Evolutionary conservation across 2,888 invertebrate genomes (phyloP).

Genomic region (Ormyrus pomaceus): DNA sequence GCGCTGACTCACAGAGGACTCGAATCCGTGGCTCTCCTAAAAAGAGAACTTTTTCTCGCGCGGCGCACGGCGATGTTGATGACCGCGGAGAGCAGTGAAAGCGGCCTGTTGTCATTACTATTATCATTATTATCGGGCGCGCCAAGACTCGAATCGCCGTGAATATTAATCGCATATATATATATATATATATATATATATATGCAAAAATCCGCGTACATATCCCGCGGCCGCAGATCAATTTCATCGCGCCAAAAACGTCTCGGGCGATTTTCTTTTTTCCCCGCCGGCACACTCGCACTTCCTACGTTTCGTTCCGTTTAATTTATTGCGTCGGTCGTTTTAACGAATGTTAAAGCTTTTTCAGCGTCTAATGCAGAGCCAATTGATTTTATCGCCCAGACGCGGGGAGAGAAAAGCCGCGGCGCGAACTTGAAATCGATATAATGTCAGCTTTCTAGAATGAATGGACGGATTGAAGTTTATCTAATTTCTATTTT

Average conservation of each 20-base stretch:
- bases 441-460: constrained; percentile 1
- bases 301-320: background rate
- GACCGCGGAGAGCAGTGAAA: constrained; percentile 33
- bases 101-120: background rate
- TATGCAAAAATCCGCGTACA: background rate
- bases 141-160: no score
- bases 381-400: constrained; percentile 5
- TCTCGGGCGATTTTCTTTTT: background rate
- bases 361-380: no score
- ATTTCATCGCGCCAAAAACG: background rate
- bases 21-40: background rate
- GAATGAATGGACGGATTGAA: background rate
- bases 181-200: no score
- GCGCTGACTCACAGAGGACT: no score
- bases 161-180: no score
- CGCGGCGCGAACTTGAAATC: background rate
- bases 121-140: no score
- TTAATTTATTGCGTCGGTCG: constrained; percentile 1
- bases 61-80: background rate
- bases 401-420: constrained; percentile 4
- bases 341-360: background rate
- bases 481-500: background rate
- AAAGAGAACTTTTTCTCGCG: constrained; percentile 11
- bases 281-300: no score
- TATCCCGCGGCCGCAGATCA: background rate